phyloP scores from a whole-genome alignment of 1,140 invertebrate genomes.

The Anastrepha ludens region DNA sequence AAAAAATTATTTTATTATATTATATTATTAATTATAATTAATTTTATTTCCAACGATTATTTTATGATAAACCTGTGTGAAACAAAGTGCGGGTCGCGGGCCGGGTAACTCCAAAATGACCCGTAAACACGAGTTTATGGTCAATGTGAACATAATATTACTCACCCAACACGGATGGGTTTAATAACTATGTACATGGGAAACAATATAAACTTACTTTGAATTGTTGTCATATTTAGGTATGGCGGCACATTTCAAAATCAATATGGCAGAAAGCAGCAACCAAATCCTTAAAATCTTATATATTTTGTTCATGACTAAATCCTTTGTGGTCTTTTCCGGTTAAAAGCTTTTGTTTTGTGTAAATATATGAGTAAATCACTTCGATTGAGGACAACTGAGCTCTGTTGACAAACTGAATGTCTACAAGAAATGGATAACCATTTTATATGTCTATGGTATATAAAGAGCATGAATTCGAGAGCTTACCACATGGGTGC shows the following conservation, averaged over 20 bases:
- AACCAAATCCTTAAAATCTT: background rate
- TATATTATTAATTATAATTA: background rate
- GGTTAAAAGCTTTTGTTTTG: background rate
- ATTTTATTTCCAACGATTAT: background rate
- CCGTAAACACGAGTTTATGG: background rate
- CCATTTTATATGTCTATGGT: background rate
- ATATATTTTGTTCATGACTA: background rate
- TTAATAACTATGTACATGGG: too few species aligned
- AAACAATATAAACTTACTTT: slow-evolving; percentile 62
- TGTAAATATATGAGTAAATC: background rate
- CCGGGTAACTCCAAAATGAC: background rate
- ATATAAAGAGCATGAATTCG: background rate
- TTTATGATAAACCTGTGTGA: background rate
- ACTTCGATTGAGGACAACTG: too few species aligned
- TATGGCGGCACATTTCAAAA: slow-evolving; percentile 56
- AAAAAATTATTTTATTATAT: background rate
- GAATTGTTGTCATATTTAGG: slow-evolving; percentile 67
- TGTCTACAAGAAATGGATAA: background rate
- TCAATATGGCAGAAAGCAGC: background rate
- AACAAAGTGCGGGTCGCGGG: background rate
- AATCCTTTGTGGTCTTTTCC: background rate
- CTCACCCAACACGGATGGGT: background rate
- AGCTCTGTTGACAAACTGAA: background rate
- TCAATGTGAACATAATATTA: background rate
- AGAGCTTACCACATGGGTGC: background rate